Evolutionary conservation across 2,888 invertebrate genomes (phyloP).

Genomic region (Heliconius erato): DNA sequence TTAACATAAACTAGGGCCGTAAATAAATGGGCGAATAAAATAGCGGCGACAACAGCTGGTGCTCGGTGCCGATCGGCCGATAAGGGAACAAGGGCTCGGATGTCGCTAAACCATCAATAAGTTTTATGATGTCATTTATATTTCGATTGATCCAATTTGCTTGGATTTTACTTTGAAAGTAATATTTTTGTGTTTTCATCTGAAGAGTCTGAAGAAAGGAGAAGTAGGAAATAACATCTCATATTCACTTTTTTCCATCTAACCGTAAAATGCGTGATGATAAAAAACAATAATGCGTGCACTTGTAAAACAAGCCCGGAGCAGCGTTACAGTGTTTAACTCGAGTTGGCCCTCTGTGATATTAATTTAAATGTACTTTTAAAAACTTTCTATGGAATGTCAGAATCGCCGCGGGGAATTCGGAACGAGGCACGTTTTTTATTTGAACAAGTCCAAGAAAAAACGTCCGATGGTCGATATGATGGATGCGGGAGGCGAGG

Average conservation of each 20-base stretch:
- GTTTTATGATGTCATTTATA: constrained; percentile 31
- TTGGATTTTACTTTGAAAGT: constrained; percentile 16
- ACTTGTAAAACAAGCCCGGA: constrained; percentile 40
- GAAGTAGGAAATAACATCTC: not conserved
- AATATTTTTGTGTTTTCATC: not conserved
- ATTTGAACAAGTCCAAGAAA: constrained; percentile 66
- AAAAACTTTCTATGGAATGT: constrained; percentile 74
- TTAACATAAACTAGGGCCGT: constrained; percentile 63
- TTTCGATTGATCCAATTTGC: constrained; percentile 31
- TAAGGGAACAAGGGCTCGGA: constrained; percentile 41
- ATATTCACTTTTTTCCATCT: not conserved
- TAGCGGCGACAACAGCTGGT: constrained; percentile 55
- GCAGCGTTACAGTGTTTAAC: constrained; percentile 37
- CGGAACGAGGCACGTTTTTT: constrained; percentile 63
- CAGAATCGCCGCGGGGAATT: constrained; percentile 78
- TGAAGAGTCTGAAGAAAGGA: no score
- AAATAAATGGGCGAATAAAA: constrained; percentile 52
- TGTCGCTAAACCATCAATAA: constrained; percentile 38
- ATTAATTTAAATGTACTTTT: constrained; percentile 82
- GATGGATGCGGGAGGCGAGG: constrained; percentile 76
- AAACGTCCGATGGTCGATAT: constrained; percentile 58
- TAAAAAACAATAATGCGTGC: constrained; percentile 32
- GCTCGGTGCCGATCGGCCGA: constrained; percentile 44
- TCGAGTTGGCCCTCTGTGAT: constrained; percentile 65
- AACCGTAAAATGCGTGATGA: not conserved